Base-by-base conservation (phyloP, 64 coral and sea anemone genomes). In the Platygyra sinensis region DNA sequence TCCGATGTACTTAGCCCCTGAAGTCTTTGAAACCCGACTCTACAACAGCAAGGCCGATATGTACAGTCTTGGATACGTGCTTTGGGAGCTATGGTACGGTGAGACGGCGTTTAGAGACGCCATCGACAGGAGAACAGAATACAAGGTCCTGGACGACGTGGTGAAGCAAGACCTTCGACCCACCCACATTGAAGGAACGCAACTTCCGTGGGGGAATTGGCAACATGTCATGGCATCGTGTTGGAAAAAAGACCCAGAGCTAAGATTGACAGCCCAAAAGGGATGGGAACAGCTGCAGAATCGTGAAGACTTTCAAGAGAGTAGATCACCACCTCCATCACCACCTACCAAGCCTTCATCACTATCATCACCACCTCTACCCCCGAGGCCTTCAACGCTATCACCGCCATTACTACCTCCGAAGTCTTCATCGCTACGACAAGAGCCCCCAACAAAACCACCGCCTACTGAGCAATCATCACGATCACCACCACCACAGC, bases 21-120 rank as follows among this genome's bases (percentile, higher is more conserved):
- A 86, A 30, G 83, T 86, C 2, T 25, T 42, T 31, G 64, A 86
- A 6, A 49, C 17, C 11, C 63, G 50, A 28, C 22, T 67, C 36
- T 86, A 86, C 64, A 52, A 67, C 24, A 86, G 51, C 10, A 86
- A 49, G 32, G 61, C 63, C 12, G 64, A 86, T 16, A 86, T 86
- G 39, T 86, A 86, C 25, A 86, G 83, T 62, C 46, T 86, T 54
- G 83, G 63, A 3, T 86, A 72, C 50, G 49, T 86, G 7, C 83
- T 86, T 72, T 86, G 83, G 83, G 65, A 86, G 19, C 4, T 86
- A 11, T 86, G 83, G 83, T 72, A 86, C 30, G 82, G 82, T 18
- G 32, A 86, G 62, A 42, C 3, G 27, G 82, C 50, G 4, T 86
- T 86, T 67, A 0, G 12, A 33, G 64, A 31, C 12, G 59, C 13